Percentiles rank a stretch among this genome's conserved stretches.
Conservation (phyloP, 2,888 invertebrate species). For the Nemotelus pantherinus region DNA sequence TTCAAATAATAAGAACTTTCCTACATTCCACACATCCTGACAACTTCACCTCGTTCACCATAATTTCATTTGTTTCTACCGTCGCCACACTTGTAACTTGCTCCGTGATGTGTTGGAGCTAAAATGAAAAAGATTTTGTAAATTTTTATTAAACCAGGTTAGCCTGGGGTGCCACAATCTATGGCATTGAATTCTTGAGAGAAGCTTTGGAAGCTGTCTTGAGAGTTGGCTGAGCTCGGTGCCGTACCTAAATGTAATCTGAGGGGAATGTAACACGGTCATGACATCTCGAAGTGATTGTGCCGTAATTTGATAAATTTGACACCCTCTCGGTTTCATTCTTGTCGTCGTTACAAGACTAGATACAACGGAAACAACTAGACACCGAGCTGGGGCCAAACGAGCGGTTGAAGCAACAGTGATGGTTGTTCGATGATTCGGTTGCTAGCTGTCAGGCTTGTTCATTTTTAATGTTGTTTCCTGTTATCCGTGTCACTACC, state of each 20-base stretch:
- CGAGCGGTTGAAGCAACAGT: neutral
- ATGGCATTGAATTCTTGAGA: no score
- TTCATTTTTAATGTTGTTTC: conserved; percentile 4
- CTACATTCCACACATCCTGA: neutral
- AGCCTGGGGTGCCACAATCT: no score
- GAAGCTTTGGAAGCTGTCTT: neutral
- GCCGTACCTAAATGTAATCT: neutral
- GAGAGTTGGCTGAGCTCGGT: neutral
- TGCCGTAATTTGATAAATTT: conserved; percentile 32
- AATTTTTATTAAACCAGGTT: no score
- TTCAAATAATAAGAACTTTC: no score
- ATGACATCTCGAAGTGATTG: conserved; percentile 9
- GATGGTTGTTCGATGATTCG: conserved; percentile 26
- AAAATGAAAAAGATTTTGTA: no score
- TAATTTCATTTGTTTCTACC: conserved; percentile 14
- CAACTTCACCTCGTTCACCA: conserved; percentile 25
- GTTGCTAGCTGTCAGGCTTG: neutral
- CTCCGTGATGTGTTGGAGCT: neutral
- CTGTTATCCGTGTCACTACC: neutral
- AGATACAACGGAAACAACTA: conserved; percentile 2
- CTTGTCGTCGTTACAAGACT: neutral
- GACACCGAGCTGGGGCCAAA: no score
- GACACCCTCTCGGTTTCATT: conserved; percentile 9
- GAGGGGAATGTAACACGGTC: neutral
- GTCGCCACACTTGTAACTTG: conserved; percentile 5